phyloP scores from a whole-genome alignment of 2,797 vertebrate genomes.

The Sebastes iracundus region DNA sequence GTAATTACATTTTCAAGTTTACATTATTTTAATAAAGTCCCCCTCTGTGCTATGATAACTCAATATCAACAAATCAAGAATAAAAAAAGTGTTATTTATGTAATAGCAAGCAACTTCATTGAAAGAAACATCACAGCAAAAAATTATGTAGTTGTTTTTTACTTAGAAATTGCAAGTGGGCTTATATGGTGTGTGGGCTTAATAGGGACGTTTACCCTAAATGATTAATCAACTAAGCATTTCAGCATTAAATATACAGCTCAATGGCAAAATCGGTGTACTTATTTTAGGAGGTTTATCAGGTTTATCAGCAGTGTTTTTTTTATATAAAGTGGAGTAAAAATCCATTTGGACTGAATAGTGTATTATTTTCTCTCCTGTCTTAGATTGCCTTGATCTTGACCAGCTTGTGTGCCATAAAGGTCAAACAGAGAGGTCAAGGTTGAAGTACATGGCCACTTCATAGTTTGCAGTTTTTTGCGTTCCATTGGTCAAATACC shows the following conservation, averaged over 20 bases:
- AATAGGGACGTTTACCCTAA: too few species aligned
- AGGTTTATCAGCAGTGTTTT: neutral
- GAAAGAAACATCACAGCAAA: too few species aligned
- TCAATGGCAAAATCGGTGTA: neutral
- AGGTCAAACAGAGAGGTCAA: neutral
- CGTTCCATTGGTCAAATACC: constrained; percentile 90
- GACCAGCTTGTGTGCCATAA: neutral
- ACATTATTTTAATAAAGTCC: too few species aligned
- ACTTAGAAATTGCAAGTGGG: too few species aligned
- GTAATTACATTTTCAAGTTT: neutral
- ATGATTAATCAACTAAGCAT: neutral
- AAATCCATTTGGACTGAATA: neutral
- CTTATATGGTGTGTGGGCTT: too few species aligned
- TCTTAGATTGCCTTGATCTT: neutral
- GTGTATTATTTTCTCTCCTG: neutral
- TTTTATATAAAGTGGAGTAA: too few species aligned
- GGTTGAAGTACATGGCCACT: neutral
- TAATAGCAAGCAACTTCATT: neutral
- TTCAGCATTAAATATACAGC: neutral
- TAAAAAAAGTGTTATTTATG: neutral
- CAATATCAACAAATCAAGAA: neutral
- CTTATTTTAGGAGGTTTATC: neutral
- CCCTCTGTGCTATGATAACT: neutral
- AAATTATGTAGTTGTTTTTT: too few species aligned
- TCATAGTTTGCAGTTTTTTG: constrained; percentile 58